Evolutionary conservation across 1,140 invertebrate genomes (phyloP).

Genomic region (Nasonia vitripennis): DNA sequence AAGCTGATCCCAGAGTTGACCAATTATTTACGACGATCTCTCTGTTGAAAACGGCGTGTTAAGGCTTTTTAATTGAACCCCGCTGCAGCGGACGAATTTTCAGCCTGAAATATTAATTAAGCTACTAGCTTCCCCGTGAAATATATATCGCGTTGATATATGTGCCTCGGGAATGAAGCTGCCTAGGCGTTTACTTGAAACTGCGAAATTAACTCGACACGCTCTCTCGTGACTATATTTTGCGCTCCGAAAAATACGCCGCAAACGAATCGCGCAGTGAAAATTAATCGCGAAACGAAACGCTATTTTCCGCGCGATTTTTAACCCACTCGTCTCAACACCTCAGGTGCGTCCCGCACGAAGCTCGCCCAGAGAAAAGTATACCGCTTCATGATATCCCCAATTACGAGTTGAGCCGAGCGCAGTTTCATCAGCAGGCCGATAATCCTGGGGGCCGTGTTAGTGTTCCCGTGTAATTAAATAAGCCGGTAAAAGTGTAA

Average conservation of each 20-base stretch:
- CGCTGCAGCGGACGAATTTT: not conserved
- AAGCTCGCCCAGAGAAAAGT: not conserved
- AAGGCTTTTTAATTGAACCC: conserved; percentile 15
- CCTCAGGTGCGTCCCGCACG: too few relatives aligned
- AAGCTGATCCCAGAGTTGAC: not conserved
- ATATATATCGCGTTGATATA: conserved; percentile 20
- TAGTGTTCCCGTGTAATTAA: conserved; percentile 39
- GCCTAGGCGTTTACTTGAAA: too few relatives aligned
- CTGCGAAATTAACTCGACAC: not conserved
- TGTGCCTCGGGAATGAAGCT: not conserved
- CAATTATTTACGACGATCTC: not conserved
- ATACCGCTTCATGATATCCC: conserved; percentile 12
- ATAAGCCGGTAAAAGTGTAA: conserved; percentile 50
- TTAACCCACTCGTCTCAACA: too few relatives aligned
- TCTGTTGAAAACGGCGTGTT: not conserved
- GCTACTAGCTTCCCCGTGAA: not conserved
- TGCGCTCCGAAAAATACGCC: too few relatives aligned
- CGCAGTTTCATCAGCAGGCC: conserved; percentile 18
- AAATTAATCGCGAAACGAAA: too few relatives aligned
- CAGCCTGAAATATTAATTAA: conserved; percentile 20
- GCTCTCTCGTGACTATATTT: not conserved
- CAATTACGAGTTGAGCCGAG: conserved; percentile 25
- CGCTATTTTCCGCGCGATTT: too few relatives aligned
- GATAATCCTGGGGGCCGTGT: conserved; percentile 32
- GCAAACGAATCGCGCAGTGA: too few relatives aligned